phyloP scores from a whole-genome alignment of 35 echinoderm and acorn worm genomes.

The Heliocidaris erythrogramma region DNA sequence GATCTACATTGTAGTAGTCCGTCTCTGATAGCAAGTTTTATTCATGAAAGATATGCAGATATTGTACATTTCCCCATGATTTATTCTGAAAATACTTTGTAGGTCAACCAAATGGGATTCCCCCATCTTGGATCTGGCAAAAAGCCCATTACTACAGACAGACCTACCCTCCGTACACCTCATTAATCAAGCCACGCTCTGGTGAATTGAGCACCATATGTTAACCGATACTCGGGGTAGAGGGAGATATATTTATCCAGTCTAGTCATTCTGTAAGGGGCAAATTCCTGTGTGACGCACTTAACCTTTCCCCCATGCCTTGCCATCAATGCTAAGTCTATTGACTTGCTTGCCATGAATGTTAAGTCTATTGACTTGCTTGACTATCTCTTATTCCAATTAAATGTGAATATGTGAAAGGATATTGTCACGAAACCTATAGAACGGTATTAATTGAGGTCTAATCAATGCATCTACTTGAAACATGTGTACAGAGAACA shows the following conservation, averaged over 20 bases:
- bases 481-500: not conserved
- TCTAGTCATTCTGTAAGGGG: conserved; percentile 1
- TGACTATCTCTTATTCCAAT: not conserved
- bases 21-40: too few species aligned
- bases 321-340: not conserved
- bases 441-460: not conserved
- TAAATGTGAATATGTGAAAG: not conserved
- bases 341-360: not conserved
- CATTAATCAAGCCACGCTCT: not conserved
- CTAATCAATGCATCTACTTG: not conserved
- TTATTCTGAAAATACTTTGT: too few species aligned
- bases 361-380: not conserved
- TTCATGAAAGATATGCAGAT: too few species aligned
- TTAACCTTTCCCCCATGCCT: not conserved
- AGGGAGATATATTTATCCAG: conserved; percentile 11
- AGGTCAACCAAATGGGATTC: too few species aligned
- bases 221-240: not conserved
- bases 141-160: not conserved
- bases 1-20: too few species aligned
- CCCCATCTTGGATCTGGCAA: too few species aligned
- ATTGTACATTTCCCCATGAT: too few species aligned
- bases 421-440: not conserved
- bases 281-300: conserved; percentile 9
- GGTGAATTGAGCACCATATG: not conserved
- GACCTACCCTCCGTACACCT: not conserved